Evolutionary conservation across 2,888 invertebrate genomes (phyloP).

Genomic region (Lissonota sp.): DNA sequence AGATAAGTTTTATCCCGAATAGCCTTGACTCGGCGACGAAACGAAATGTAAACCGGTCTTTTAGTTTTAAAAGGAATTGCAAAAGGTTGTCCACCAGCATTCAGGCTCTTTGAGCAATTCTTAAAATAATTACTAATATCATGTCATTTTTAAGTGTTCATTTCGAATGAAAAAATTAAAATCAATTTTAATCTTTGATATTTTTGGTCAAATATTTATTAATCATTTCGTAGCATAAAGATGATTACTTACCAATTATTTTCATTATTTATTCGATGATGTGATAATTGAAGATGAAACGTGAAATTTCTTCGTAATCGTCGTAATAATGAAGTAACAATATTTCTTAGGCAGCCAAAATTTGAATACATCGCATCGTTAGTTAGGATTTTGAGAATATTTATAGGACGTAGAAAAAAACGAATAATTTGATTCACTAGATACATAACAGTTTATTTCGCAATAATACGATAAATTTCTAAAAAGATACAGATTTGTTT

Average conservation of each 20-base stretch:
- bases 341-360: no score
- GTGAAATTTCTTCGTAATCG: background rate
- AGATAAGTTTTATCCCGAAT: slow-evolving; percentile 13
- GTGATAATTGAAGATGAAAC: background rate
- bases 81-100: slow-evolving; percentile 15
- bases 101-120: slow-evolving; percentile 27
- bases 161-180: no score
- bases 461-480: slow-evolving; percentile 75
- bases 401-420: slow-evolving; percentile 51
- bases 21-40: slow-evolving; percentile 56
- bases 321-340: background rate
- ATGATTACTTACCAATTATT: no score
- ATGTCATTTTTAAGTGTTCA: background rate
- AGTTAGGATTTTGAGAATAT: slow-evolving; percentile 39
- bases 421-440: slow-evolving; percentile 43
- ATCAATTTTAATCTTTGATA: no score
- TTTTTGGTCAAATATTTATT: no score
- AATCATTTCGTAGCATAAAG: no score
- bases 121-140: background rate
- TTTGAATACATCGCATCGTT: background rate
- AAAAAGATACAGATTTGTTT: slow-evolving; percentile 75
- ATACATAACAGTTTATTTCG: slow-evolving; percentile 77
- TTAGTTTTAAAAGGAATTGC: slow-evolving; percentile 19
- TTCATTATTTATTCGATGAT: background rate
- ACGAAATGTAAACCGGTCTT: slow-evolving; percentile 55